A percentile compares a stretch with the other conserved stretches of the same genome.
phyloP scores from a whole-genome alignment of 2,797 vertebrate species.

The Rhinella marina region DNA sequence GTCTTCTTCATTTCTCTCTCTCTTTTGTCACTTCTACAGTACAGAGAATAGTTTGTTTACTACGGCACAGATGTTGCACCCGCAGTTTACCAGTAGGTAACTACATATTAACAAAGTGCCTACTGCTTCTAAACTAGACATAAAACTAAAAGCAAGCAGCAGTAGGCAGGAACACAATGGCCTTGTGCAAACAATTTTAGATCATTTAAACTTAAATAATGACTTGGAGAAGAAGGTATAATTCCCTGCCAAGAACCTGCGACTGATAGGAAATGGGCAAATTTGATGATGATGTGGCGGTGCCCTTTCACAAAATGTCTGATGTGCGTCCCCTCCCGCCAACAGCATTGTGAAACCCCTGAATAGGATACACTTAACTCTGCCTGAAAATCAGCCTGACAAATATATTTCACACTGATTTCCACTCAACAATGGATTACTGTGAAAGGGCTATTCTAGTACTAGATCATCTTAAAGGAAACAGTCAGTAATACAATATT shows the following conservation, averaged over 20 bases:
- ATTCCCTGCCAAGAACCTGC: constrained; percentile 40
- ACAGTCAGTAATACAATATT: neutral
- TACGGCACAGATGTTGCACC: constrained; percentile 57
- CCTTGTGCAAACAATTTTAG: constrained; percentile 57
- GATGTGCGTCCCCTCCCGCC: neutral
- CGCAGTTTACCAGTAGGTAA: constrained; percentile 60
- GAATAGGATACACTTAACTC: constrained; percentile 19
- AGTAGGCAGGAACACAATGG: constrained; percentile 47
- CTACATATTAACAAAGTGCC: constrained; percentile 62
- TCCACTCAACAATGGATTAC: neutral
- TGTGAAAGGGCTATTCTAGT: neutral
- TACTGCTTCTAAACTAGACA: constrained; percentile 59
- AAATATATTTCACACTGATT: neutral
- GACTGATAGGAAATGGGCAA: constrained; percentile 33
- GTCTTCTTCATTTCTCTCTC: constrained; percentile 54
- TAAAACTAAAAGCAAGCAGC: constrained; percentile 57
- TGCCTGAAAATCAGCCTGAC: neutral
- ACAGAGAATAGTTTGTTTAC: constrained; percentile 61
- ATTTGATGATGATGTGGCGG: neutral
- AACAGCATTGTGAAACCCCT: neutral
- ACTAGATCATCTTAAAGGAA: neutral
- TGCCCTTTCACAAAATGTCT: constrained; percentile 16
- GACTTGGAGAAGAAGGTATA: constrained; percentile 52
- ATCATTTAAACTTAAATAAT: constrained; percentile 62
- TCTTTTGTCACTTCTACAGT: constrained; percentile 54